Evolutionary conservation across 1,140 invertebrate species (phyloP), one percentile per base, ranked within the genome.

Genomic region (Drosophila subpulchrella): DNA sequence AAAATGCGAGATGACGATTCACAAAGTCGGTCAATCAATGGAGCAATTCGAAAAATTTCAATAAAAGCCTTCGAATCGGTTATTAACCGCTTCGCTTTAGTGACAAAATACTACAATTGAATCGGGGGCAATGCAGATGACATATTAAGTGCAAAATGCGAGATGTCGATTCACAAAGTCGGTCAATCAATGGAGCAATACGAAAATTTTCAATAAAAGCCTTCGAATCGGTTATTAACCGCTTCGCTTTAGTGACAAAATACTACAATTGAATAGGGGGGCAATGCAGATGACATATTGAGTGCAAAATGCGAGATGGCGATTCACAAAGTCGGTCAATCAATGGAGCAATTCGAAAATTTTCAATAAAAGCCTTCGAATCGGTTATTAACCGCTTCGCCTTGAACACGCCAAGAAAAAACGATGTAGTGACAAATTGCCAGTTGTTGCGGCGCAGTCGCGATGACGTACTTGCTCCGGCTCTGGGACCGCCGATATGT

Each of bases 401-500:
- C 32, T 55, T 55, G 34, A 39, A 10, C 27, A 27, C 27, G 24
- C n/a, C 13, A 41, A 56, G 15, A 56, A 15, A 15, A 5, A 11
- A 32, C 39, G 4, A 56, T 57, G 38, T 13, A 30, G 55, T 57
- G 55, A 57, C 55, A 57, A 57, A 57, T 57, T 57, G 55, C 55
- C 24, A 27, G 55, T 30, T 38, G 55, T 30, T 15, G 32, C 32
- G 27, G 41, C 41, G 39, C 55, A 57, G 38, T 57, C 27, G n/a
- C n/a, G 13, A 44, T 57, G 55, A 57, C 55, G 55, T 57, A 57
- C 39, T 57, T 57, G 55, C 55, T 53, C 15, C 47, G 47, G 13
- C 24, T 30, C 47, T 48, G 47, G 24, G 24, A 30, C 47, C 32
- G 50, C 32, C 32, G 15, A 41, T 41, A 42, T 59, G 60, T 60